A percentile compares a stretch with the other conserved stretches of the same genome.
These are phyloP conservation scores for Mionectes macconnelli DNA, from an alignment of 2,113 vertebrate species.

Conservation along the genomic window DNA sequence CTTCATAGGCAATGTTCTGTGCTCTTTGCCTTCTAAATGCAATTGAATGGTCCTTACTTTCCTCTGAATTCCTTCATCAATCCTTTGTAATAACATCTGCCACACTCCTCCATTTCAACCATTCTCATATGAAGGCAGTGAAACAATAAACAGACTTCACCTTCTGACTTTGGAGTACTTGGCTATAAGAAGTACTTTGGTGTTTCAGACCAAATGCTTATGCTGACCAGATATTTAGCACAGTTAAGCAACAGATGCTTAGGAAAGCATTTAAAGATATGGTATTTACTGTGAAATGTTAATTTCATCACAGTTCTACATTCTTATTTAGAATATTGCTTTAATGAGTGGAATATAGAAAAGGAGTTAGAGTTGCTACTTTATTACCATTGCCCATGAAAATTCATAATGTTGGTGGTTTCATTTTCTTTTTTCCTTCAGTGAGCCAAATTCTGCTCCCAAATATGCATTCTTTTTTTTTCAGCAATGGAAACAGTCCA, in stretches of 20 bases:
- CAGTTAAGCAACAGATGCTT: not conserved
- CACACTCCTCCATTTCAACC: not conserved
- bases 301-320: not conserved
- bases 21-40: not conserved
- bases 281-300: not conserved
- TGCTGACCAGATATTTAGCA: not conserved
- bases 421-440: not conserved
- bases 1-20: not conserved
- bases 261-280: not conserved
- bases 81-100: not conserved
- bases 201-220: not conserved
- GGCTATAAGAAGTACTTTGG: not conserved
- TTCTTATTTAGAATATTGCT: not conserved
- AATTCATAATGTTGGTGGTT: not conserved
- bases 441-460: not conserved
- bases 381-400: not conserved
- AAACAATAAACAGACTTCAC: not conserved
- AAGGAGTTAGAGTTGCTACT: not conserved
- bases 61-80: not conserved
- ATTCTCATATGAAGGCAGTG: not conserved
- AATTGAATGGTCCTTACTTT: not conserved
- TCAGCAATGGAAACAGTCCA: not conserved
- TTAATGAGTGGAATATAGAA: not conserved
- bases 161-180: not conserved
- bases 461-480: not conserved